phyloP scores from a whole-genome alignment of 2,113 vertebrate genomes.

The Sakesphorus luctuosus region DNA sequence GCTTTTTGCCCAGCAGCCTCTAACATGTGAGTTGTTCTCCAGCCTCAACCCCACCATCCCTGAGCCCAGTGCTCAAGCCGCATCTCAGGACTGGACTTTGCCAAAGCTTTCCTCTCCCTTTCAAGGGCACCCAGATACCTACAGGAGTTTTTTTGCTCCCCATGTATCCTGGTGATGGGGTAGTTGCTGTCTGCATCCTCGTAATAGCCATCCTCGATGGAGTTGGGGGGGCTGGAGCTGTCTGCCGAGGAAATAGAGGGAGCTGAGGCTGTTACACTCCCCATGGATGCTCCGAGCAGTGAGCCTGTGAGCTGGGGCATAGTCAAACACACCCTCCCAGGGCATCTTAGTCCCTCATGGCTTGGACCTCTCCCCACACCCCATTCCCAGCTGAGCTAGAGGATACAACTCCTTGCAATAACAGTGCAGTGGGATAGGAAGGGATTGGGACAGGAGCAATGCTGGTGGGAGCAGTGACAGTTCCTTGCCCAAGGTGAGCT shows the following conservation, averaged over 20 bases:
- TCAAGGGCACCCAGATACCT: neutral
- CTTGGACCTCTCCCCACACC: neutral
- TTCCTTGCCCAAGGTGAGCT: neutral
- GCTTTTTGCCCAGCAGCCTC: neutral
- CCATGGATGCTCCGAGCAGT: accelerated
- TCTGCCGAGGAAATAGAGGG: slow-evolving; percentile 73
- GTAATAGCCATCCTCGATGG: slow-evolving; percentile 91
- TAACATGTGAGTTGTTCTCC: accelerated
- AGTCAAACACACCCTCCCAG: neutral
- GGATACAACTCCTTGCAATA: neutral
- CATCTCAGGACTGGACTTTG: neutral
- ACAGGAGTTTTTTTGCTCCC: slow-evolving; percentile 92
- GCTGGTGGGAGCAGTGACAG: accelerated
- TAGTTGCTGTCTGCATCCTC: slow-evolving; percentile 97
- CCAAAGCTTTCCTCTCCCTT: neutral
- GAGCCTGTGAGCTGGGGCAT: neutral
- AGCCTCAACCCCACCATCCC: neutral
- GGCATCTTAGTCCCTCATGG: accelerated
- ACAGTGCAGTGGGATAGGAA: neutral
- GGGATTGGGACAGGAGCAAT: neutral
- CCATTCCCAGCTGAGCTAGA: neutral
- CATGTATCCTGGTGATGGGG: slow-evolving; percentile 87
- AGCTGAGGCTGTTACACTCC: neutral
- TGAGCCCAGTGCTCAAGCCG: neutral
- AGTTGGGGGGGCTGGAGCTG: slow-evolving; percentile 89